phyloP scores from a whole-genome alignment of 2,888 invertebrate species.

The Cephus pulcher region DNA sequence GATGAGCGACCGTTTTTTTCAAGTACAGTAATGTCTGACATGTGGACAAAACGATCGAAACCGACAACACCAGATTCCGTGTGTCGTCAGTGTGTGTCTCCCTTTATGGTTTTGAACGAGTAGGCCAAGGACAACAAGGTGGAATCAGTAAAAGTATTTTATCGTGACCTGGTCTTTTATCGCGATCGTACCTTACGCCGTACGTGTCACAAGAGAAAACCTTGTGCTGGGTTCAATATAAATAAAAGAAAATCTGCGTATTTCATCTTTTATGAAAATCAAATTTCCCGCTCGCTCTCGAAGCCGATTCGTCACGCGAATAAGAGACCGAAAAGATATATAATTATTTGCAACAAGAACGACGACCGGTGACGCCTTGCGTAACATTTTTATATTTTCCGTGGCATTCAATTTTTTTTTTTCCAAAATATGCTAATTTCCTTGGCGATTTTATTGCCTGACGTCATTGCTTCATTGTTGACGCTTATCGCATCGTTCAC shows the following conservation, averaged over 20 bases:
- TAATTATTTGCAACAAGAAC: neutral
- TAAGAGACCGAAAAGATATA: neutral
- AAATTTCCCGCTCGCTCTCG: no score
- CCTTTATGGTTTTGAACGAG: slow-evolving; percentile 21
- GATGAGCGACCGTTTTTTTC: no score
- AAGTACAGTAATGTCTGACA: no score
- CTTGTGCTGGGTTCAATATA: neutral
- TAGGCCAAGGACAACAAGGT: slow-evolving; percentile 36
- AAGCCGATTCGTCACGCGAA: neutral
- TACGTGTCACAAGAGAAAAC: neutral
- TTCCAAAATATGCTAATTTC: neutral
- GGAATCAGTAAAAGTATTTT: slow-evolving; percentile 6
- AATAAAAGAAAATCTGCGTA: neutral
- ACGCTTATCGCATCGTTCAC: neutral
- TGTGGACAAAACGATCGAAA: neutral
- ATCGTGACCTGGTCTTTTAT: neutral
- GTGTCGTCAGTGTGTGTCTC: neutral
- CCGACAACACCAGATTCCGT: slow-evolving; percentile 19
- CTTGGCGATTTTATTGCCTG: neutral
- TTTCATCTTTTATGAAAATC: neutral
- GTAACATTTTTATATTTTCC: no score
- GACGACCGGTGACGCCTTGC: neutral
- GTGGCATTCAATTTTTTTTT: neutral
- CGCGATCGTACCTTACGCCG: neutral
- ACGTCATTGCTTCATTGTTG: neutral